Conservation (phyloP, 2,113 vertebrate species). For the Thamnaconus septentrionalis region DNA sequence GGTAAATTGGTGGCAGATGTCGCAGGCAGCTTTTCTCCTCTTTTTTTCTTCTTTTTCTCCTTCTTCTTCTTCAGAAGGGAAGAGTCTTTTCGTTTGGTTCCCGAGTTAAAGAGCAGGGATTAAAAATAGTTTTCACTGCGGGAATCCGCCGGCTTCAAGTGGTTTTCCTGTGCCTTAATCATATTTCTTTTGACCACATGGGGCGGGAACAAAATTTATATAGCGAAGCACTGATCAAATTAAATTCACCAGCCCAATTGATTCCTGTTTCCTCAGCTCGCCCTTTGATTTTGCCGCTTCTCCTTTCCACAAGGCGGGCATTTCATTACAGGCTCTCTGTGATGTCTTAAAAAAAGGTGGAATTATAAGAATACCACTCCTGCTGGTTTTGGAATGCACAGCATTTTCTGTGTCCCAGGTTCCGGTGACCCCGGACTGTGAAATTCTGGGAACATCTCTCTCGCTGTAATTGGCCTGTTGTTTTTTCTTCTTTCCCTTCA, state of each 20-base stretch:
- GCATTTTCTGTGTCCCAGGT: background rate
- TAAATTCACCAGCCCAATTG: too few relatives aligned
- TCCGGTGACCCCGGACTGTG: background rate
- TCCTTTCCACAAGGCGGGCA: too few relatives aligned
- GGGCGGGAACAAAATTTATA: too few relatives aligned
- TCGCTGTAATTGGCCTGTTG: background rate
- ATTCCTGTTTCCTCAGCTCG: too few relatives aligned
- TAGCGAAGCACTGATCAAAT: too few relatives aligned
- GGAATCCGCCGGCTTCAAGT: too few relatives aligned
- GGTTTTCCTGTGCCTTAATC: too few relatives aligned
- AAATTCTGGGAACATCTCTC: background rate
- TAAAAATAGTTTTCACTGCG: too few relatives aligned
- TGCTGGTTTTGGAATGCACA: background rate
- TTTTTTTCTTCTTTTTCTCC: too few relatives aligned
- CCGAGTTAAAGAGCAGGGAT: background rate
- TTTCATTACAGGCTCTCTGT: too few relatives aligned
- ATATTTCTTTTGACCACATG: too few relatives aligned
- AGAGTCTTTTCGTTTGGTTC: background rate
- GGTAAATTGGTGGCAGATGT: constrained; percentile 57
- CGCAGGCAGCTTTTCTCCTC: constrained; percentile 1
- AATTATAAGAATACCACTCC: background rate
- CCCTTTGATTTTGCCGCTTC: too few relatives aligned
- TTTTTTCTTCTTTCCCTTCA: background rate
- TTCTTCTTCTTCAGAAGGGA: background rate
- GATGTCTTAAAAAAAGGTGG: background rate